A percentile compares a stretch with the other conserved stretches of the same genome.
Evolutionary conservation across 2,797 vertebrate genomes (phyloP).

Genomic region (Tangara arthus): DNA sequence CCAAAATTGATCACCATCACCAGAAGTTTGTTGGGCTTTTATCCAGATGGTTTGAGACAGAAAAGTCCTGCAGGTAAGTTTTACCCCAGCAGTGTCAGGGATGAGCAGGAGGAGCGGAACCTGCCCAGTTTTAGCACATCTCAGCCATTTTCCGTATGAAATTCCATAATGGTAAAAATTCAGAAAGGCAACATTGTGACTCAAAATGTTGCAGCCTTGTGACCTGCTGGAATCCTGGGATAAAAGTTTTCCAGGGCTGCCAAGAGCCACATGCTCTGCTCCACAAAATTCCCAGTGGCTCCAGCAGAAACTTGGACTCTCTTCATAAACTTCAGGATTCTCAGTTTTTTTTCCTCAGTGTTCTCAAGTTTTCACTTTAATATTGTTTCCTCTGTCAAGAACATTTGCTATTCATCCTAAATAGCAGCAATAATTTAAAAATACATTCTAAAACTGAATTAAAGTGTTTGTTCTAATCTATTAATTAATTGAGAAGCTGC

Average conservation of each 20-base stretch:
- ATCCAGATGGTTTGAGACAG: not conserved
- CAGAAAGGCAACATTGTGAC: accelerated
- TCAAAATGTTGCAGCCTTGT: not conserved
- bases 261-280: not conserved
- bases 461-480: not conserved
- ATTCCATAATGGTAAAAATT: not conserved
- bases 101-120: not conserved
- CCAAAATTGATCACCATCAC: not conserved
- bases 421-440: accelerated
- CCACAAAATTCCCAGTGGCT: not conserved
- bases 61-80: not conserved
- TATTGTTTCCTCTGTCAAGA: not conserved
- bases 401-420: accelerated
- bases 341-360: not conserved
- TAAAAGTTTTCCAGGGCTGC: not conserved
- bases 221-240: not conserved
- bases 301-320: not conserved
- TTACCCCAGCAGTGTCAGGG: not conserved
- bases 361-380: not conserved
- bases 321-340: not conserved
- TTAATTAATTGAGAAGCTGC: not conserved
- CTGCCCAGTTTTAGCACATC: not conserved
- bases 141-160: accelerated
- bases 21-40: not conserved
- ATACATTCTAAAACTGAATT: not conserved